Base-by-base conservation (phyloP, 2,113 vertebrate genomes). In the Xyrauchen texanus region DNA sequence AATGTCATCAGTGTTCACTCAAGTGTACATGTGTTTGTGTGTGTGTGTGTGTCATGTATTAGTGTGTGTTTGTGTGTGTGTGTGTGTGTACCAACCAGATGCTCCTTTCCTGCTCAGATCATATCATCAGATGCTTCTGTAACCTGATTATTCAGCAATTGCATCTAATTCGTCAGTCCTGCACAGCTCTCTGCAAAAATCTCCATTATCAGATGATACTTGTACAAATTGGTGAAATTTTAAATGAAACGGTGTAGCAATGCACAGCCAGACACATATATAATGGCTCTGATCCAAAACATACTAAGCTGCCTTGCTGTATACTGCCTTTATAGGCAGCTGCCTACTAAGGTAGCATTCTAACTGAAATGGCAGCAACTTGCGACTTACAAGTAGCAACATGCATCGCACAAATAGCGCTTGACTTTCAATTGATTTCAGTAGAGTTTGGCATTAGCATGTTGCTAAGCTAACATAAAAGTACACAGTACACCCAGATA, bases 21-120 rank as follows among this genome's bases (percentile, higher is more conserved):
- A 77, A 78, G 78, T 81, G 82, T 84, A 63, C 70, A 62, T 4
- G 16, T 60, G 62, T 63, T 74, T 49, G 58, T 63, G 60, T 77
- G 60, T 72, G 68, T 58, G 13, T n/a, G 45, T 70, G 15, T 67
- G 76, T 42, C 71, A 57, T 73, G 55, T 73, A 6, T 58, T 15
- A 61, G 76, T 69, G 47, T 64, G 49, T 66, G 44, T 75, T 1
- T 34, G 46, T 78, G 74, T 77, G 68, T 77, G 51, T 81, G 74
- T 78, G 63, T 72, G 76, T 57, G 69, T 67, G 73, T 57, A 58
- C 55, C 70, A 81, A 81, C 65, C 83, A 84, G 83, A 84, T 84
- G 83, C 82, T 83, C 73, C 70, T 84, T 81, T 84, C 79, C 79
- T 81, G 76, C 75, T 78, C 70, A 70, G 83, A 84, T 84, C 75